A percentile compares a stretch with the other conserved stretches of the same genome.
Conservation (phyloP, 1,140 invertebrate genomes). For the Trichomalopsis sarcophagae region DNA sequence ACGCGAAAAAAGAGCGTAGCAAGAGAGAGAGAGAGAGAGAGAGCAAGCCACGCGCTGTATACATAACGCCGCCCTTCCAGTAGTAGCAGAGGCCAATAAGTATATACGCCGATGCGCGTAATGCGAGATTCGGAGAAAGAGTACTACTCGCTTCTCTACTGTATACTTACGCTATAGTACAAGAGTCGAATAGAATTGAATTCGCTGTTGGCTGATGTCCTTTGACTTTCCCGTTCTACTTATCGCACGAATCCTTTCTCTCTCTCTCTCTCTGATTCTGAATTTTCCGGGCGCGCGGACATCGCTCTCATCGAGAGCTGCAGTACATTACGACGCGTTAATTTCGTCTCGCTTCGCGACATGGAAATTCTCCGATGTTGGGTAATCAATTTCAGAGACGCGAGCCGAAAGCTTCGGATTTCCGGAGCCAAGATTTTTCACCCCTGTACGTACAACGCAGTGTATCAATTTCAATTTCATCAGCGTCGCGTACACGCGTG, state of each 20-base stretch:
- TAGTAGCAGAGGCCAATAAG: background rate
- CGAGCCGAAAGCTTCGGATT: no score
- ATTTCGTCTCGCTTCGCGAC: background rate
- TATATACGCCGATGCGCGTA: background rate
- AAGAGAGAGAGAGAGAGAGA: background rate
- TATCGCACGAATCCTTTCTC: background rate
- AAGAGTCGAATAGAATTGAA: constrained; percentile 23
- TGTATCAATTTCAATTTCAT: background rate
- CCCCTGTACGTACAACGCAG: no score
- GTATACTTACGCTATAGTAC: background rate
- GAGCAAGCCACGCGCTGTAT: background rate
- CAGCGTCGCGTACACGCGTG: background rate
- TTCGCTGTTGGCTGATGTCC: background rate
- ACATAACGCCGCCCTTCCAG: background rate
- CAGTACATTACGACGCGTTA: background rate
- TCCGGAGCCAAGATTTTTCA: no score
- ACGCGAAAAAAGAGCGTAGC: background rate
- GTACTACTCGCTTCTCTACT: no score
- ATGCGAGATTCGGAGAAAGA: constrained; percentile 23
- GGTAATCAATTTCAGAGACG: no score
- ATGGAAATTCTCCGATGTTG: no score
- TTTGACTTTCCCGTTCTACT: background rate
- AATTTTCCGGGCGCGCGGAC: background rate
- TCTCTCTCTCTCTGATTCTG: background rate
- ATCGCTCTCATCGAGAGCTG: no score